phyloP scores from a whole-genome alignment of 2,888 invertebrate genomes.

The Didymodactylos carnosus region DNA sequence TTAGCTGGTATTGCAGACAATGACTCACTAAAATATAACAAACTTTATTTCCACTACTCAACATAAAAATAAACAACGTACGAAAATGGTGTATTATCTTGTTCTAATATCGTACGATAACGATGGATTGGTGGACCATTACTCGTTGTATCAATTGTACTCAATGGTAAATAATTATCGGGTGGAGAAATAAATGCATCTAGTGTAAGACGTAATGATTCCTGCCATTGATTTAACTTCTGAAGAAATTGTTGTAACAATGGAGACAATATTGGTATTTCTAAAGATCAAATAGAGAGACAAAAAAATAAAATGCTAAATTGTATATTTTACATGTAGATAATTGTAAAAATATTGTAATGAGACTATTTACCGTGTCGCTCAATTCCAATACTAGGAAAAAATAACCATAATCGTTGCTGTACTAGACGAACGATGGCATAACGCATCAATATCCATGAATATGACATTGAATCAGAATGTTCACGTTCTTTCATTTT shows the following conservation, averaged over 20 bases:
- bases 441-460: slow-evolving; percentile 78
- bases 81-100: slow-evolving; percentile 80
- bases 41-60: not conserved
- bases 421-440: slow-evolving; percentile 66
- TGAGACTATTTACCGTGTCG: slow-evolving; percentile 48
- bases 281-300: slow-evolving; percentile 37
- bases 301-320: not conserved
- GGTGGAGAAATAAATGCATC: slow-evolving; percentile 53
- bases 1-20: slow-evolving; percentile 42
- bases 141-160: slow-evolving; percentile 42
- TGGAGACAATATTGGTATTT: slow-evolving; percentile 78
- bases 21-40: slow-evolving; percentile 19
- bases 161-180: slow-evolving; percentile 53
- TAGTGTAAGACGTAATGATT: slow-evolving; percentile 46
- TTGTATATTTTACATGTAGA: not conserved
- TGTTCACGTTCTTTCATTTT: slow-evolving; percentile 1
- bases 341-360: not conserved
- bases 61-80: slow-evolving; percentile 27
- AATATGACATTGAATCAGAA: slow-evolving; percentile 74
- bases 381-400: slow-evolving; percentile 69
- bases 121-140: slow-evolving; percentile 60
- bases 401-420: slow-evolving; percentile 62
- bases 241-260: slow-evolving; percentile 69
- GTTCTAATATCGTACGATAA: slow-evolving; percentile 70
- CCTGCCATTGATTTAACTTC: slow-evolving; percentile 71